A percentile compares a stretch with the other conserved stretches of the same genome.
These are phyloP conservation scores for Drosophila paulistorum DNA, from an alignment of 1,140 invertebrate species.

Conservation along the genomic window DNA sequence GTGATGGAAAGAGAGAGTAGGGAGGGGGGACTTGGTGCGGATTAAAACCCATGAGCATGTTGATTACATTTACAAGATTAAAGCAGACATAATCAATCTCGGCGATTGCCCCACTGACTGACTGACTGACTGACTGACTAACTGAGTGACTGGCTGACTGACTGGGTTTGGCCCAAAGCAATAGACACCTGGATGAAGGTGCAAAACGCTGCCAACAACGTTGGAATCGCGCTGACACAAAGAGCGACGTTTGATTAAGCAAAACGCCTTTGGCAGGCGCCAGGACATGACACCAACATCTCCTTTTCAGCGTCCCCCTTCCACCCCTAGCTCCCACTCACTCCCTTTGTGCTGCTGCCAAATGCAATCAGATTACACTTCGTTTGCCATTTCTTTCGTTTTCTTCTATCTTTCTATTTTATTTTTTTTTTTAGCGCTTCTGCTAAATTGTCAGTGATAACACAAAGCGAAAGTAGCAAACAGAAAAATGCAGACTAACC, in stretches of 20 bases:
- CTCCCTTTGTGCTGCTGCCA: slow-evolving; percentile 63
- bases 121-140: slow-evolving; percentile 25
- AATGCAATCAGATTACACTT: slow-evolving; percentile 75
- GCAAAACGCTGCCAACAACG: slow-evolving; percentile 38
- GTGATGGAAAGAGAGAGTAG: not conserved
- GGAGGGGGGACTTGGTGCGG: not conserved
- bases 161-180: slow-evolving; percentile 34
- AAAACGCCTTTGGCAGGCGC: slow-evolving; percentile 64
- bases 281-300: slow-evolving; percentile 47
- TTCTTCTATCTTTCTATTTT: slow-evolving; percentile 10
- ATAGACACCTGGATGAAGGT: slow-evolving; percentile 40
- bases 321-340: not conserved
- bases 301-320: not conserved
- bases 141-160: slow-evolving; percentile 29
- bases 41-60: slow-evolving; percentile 39
- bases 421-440: slow-evolving; percentile 25
- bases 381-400: slow-evolving; percentile 41
- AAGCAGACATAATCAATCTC: slow-evolving; percentile 69
- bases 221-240: slow-evolving; percentile 66
- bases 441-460: slow-evolving; percentile 67
- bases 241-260: slow-evolving; percentile 71
- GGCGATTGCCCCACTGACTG: slow-evolving; percentile 44
- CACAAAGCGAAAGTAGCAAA: slow-evolving; percentile 51
- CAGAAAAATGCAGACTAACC: slow-evolving; percentile 17
- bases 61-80: slow-evolving; percentile 62